Conservation (phyloP, 2,797 vertebrate genomes). For the Cyprinodon diabolis region DNA sequence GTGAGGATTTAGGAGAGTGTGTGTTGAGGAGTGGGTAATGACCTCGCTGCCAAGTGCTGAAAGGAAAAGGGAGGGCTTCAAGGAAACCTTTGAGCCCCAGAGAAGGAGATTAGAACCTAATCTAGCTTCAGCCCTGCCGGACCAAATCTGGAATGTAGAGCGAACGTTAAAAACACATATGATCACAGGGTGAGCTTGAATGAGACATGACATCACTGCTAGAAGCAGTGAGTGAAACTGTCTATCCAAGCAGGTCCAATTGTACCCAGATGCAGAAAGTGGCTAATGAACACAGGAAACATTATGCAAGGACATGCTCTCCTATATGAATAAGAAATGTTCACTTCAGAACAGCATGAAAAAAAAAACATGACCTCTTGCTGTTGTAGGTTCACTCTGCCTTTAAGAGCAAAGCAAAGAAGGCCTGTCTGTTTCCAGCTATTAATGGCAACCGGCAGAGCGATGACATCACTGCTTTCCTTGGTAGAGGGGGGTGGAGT, state of each 20-base stretch:
- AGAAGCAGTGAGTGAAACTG: constrained; percentile 68
- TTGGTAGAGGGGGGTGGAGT: constrained; percentile 43
- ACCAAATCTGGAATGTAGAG: constrained; percentile 70
- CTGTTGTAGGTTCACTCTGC: constrained; percentile 58
- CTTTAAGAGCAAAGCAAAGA: constrained; percentile 77
- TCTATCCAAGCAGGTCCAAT: constrained; percentile 58
- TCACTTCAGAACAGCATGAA: constrained; percentile 19
- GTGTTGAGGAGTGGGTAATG: constrained; percentile 46
- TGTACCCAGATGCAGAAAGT: constrained; percentile 53
- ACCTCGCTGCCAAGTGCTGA: constrained; percentile 48
- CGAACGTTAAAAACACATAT: constrained; percentile 21
- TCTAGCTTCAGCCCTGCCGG: constrained; percentile 73
- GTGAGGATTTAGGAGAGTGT: constrained; percentile 33
- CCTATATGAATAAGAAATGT: constrained; percentile 4
- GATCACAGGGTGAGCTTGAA: constrained; percentile 63
- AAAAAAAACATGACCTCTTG: constrained; percentile 38
- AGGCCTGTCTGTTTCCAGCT: constrained; percentile 77
- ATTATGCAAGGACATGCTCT: constrained; percentile 2
- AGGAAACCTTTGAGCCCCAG: constrained; percentile 71
- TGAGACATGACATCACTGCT: constrained; percentile 78
- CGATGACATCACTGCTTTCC: constrained; percentile 81
- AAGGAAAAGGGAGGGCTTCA: constrained; percentile 59
- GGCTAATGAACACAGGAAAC: constrained; percentile 29
- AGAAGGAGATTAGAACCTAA: constrained; percentile 78
- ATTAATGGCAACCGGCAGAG: constrained; percentile 75